phyloP scores from a whole-genome alignment of 2,113 vertebrate species.

The Hirundichthys speculiger region DNA sequence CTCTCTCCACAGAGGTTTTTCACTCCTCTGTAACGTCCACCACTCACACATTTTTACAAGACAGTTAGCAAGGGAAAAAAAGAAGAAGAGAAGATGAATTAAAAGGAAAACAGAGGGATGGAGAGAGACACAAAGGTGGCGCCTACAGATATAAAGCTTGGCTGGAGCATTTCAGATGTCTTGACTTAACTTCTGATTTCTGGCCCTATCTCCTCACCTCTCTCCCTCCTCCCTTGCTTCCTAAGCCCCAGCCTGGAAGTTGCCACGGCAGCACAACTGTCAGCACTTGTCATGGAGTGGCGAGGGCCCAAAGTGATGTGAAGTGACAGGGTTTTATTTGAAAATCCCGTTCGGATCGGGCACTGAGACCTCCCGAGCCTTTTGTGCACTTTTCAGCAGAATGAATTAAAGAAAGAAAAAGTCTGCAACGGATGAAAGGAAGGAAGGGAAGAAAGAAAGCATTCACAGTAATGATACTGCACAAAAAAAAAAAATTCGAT shows the following conservation, averaged over 20 bases:
- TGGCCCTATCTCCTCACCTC: conserved; percentile 44
- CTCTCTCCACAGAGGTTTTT: conserved; percentile 77
- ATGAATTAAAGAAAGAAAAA: conserved; percentile 16
- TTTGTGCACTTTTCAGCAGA: conserved; percentile 30
- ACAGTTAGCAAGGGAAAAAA: conserved; percentile 26
- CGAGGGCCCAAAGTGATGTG: conserved; percentile 63
- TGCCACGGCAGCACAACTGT: conserved; percentile 82
- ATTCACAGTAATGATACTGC: too few species aligned
- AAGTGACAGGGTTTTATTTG: conserved; percentile 82
- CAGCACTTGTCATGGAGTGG: conserved; percentile 72
- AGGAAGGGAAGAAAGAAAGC: conserved; percentile 16
- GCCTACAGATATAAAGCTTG: conserved; percentile 54
- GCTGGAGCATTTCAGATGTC: conserved; percentile 61
- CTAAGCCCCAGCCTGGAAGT: conserved; percentile 76
- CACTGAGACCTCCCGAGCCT: conserved; percentile 53
- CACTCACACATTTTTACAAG: conserved; percentile 52
- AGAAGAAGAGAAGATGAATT: conserved; percentile 10
- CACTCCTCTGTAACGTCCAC: conserved; percentile 47
- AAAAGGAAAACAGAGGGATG: background rate
- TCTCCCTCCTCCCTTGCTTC: conserved; percentile 23
- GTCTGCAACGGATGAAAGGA: background rate
- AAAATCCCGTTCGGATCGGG: conserved; percentile 72
- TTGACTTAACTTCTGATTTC: conserved; percentile 64
- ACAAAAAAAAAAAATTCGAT: too few species aligned
- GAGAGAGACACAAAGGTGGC: conserved; percentile 28